Evolutionary conservation across 2,888 invertebrate species (phyloP), one percentile per base, ranked within the genome.

Genomic region (Eutolmus rufibarbis): DNA sequence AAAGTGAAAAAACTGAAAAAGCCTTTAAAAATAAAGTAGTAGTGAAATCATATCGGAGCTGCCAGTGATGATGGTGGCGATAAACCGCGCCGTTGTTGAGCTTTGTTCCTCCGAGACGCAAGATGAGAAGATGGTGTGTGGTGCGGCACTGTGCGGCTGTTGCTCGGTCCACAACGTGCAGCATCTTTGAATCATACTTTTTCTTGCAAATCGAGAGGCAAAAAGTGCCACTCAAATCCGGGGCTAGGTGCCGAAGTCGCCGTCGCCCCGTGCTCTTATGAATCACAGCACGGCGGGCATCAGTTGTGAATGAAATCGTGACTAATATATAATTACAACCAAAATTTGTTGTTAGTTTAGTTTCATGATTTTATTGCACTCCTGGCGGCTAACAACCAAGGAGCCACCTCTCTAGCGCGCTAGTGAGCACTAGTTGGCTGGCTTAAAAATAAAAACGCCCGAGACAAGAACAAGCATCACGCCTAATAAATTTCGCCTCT

Each of bases 321-420:
- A 84, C 82, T 84, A 84, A 84, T 84, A 84, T 84, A 84, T 84
- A 84, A 84, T 84, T 84, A 84, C 82, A 84, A 84, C 82, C 66
- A 84, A 84, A 79, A 66, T 66, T 84, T 37, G 43, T 31, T 56
- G 66, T 66, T 66, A 66, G 57, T 84, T 66, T 66, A 28, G 57
- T 84, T 84, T 84, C 66, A 84, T 66, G 57, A 84, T 66, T 84
- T 84, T 84, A 84, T 84, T 84, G 82, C 82, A 84, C 66, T 84
- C 19, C 28, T 66, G 66, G 66, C 66, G 66, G 51, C 40, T 12
- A 31, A 34, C 23, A 40, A 84, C 12, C 37, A 84, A 37, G 81
- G 56, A 43, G 57, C 19, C 51, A 16, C 37, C 56, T 12, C 28
- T 66, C 19, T 28, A 56, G n/a, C 56, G 14, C n/a, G 0, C 23